phyloP scores from a whole-genome alignment of 2,113 vertebrate species.

The Chaetops frenatus region DNA sequence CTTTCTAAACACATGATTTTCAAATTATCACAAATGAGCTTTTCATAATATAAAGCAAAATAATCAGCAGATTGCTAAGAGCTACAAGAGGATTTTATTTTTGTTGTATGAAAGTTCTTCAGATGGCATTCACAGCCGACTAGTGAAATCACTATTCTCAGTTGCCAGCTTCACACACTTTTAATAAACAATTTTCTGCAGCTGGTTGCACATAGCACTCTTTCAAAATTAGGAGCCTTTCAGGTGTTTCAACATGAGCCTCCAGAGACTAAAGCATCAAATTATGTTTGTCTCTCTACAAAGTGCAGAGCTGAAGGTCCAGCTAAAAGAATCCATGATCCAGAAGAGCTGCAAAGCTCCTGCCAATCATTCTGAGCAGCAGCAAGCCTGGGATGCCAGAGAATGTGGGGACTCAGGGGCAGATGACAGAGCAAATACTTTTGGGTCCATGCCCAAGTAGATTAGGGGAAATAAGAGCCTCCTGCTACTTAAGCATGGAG shows the following conservation, averaged over 20 bases:
- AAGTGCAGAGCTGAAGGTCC: not conserved
- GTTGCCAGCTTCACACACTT: not conserved
- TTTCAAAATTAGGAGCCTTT: conserved; percentile 1
- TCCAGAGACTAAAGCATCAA: not conserved
- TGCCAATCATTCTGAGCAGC: not conserved
- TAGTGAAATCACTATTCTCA: not conserved
- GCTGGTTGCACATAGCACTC: not conserved
- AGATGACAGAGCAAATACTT: not conserved
- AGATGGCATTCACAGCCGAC: not conserved
- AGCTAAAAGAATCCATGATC: not conserved
- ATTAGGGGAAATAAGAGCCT: conserved; percentile 12
- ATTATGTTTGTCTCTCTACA: not conserved
- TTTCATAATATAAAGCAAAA: not conserved
- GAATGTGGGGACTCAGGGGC: fast-evolving
- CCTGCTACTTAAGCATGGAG: not conserved
- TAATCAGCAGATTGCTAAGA: not conserved
- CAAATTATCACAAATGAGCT: not conserved
- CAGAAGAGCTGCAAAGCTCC: not conserved
- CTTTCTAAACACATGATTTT: not conserved
- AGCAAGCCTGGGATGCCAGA: not conserved
- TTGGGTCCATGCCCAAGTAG: not conserved
- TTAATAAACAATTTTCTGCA: not conserved
- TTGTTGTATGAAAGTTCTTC: not conserved
- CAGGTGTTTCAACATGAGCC: not conserved
- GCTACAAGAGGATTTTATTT: not conserved